These are phyloP conservation scores for Nebria brevicollis DNA, from an alignment of 2,888 invertebrate species.

Conservation along the genomic window DNA sequence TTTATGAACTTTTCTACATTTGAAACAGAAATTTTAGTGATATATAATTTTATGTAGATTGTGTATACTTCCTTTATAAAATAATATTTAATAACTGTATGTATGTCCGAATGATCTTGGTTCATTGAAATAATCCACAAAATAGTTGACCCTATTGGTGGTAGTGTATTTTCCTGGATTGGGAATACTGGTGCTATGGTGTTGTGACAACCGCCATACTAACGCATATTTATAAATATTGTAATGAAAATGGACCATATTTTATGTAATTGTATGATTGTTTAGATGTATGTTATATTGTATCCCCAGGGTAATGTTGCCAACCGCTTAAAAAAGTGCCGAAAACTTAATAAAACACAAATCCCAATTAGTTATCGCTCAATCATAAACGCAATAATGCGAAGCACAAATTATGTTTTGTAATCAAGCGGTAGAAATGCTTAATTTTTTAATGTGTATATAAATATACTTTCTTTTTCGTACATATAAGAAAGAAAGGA, in stretches of 20 bases:
- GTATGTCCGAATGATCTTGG: neutral
- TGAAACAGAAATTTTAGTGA: slow-evolving; percentile 40
- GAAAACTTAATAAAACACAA: slow-evolving; percentile 17
- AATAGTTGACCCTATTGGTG: too few species aligned
- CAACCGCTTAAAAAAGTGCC: slow-evolving; percentile 45
- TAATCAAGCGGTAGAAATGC: neutral
- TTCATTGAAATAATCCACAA: neutral
- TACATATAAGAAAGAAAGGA: neutral
- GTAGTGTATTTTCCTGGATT: neutral
- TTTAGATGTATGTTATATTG: slow-evolving; percentile 2
- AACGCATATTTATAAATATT: neutral
- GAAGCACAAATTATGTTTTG: neutral
- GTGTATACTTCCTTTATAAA: slow-evolving; percentile 22
- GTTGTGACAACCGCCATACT: neutral
- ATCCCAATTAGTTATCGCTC: slow-evolving; percentile 15
- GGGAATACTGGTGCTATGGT: neutral
- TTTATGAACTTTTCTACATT: slow-evolving; percentile 41
- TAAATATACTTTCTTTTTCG: slow-evolving; percentile 17
- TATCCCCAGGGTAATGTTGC: slow-evolving; percentile 44
- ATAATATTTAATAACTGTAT: slow-evolving; percentile 35
- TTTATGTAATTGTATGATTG: slow-evolving; percentile 7
- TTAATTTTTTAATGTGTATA: slow-evolving; percentile 32
- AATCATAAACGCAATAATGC: neutral
- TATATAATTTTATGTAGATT: slow-evolving; percentile 33
- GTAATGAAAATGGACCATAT: neutral